Evolutionary conservation across 1,140 invertebrate species (phyloP).

Genomic region (Zaprionus lachaisei): DNA sequence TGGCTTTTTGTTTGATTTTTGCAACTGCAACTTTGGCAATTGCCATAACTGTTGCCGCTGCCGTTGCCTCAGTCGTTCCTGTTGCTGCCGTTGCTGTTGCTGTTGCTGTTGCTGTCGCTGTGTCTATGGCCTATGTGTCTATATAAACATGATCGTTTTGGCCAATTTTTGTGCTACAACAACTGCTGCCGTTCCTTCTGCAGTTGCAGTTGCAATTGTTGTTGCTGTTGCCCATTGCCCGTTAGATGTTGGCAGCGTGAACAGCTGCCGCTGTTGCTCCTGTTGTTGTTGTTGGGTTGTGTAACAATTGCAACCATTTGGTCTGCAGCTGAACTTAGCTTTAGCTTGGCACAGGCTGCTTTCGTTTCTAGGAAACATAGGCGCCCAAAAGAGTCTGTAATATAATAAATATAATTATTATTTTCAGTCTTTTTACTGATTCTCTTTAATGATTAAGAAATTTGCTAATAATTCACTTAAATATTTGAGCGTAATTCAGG

Average conservation of each 20-base stretch:
- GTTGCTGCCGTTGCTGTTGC: conserved; percentile 25
- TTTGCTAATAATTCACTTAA: not conserved
- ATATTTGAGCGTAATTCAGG: not conserved
- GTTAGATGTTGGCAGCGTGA: conserved; percentile 15
- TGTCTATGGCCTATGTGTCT: conserved; percentile 66
- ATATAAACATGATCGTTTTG: conserved; percentile 78
- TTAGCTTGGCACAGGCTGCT: not conserved
- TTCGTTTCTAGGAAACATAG: conserved; percentile 27
- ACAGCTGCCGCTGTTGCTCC: conserved; percentile 19
- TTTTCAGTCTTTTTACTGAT: not conserved
- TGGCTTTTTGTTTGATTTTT: conserved; percentile 73
- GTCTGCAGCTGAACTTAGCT: conserved; percentile 25
- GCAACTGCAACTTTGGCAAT: conserved; percentile 66
- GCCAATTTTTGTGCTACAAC: conserved; percentile 69
- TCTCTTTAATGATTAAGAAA: not conserved
- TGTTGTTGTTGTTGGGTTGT: conserved; percentile 47
- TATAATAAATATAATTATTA: conserved; percentile 4
- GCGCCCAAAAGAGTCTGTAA: conserved; percentile 19
- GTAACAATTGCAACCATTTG: conserved; percentile 62
- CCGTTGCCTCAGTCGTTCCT: conserved; percentile 42
- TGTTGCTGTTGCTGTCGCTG: conserved; percentile 22
- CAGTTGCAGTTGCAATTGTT: conserved; percentile 32
- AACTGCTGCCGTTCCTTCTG: conserved; percentile 52
- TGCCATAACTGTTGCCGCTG: conserved; percentile 67
- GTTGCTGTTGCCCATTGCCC: conserved; percentile 21